phyloP scores from a whole-genome alignment of 2,113 vertebrate genomes.

The Hoplias malabaricus region DNA sequence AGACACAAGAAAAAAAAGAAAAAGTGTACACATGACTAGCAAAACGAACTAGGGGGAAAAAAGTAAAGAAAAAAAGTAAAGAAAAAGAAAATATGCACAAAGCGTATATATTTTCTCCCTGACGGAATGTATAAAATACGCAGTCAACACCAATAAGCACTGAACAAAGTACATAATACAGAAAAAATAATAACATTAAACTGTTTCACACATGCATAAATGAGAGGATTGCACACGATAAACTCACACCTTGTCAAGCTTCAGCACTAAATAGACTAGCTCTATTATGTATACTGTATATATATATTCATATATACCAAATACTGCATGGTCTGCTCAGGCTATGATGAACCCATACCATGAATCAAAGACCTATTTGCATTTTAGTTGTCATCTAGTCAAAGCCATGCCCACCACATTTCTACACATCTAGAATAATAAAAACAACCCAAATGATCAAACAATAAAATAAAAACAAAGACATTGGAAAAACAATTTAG shows the following conservation, averaged over 20 bases:
- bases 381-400: slow-evolving; percentile 85
- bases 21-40: slow-evolving; percentile 76
- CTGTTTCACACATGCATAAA: slow-evolving; percentile 98
- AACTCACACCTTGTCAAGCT: slow-evolving; percentile 98
- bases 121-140: slow-evolving; percentile 99
- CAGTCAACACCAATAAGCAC: slow-evolving; percentile 87
- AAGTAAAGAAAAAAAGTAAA: slow-evolving; percentile 71
- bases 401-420: slow-evolving; percentile 90
- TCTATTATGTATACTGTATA: slow-evolving; percentile 78
- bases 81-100: slow-evolving; percentile 64
- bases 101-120: slow-evolving; percentile 85
- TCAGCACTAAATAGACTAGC: slow-evolving; percentile 96
- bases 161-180: slow-evolving; percentile 88
- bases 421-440: slow-evolving; percentile 83
- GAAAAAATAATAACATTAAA: slow-evolving; percentile 85
- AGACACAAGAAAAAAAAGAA: slow-evolving; percentile 66
- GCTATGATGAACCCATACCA: slow-evolving; percentile 88
- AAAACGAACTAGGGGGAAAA: slow-evolving; percentile 59
- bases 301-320: slow-evolving; percentile 71
- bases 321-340: slow-evolving; percentile 98
- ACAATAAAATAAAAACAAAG: slow-evolving; percentile 77
- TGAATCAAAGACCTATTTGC: slow-evolving; percentile 81
- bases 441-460: slow-evolving; percentile 68
- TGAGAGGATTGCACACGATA: slow-evolving; percentile 98
- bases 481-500: slow-evolving; percentile 72